A percentile compares a stretch with the other conserved stretches of the same genome.
Evolutionary conservation across 2,797 vertebrate species (phyloP).

Genomic region (Hemibagrus guttatus): DNA sequence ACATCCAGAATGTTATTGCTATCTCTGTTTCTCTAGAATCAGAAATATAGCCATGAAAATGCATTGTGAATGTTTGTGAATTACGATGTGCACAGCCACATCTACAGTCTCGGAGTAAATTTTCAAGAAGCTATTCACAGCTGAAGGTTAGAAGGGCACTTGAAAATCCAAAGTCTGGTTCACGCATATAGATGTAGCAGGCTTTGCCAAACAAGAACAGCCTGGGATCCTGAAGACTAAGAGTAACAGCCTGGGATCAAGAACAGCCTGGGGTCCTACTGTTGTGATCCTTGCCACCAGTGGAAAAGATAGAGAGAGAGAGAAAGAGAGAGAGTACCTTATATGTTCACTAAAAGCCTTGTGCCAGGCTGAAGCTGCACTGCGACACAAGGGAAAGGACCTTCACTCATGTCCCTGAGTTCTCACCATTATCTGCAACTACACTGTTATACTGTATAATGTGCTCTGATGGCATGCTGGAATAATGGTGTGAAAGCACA

Average conservation of each 20-base stretch:
- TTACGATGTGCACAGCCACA: background rate
- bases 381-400: slow-evolving; percentile 43
- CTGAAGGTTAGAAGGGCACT: slow-evolving; percentile 6
- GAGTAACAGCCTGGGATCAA: too few relatives aligned
- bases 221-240: slow-evolving; percentile 33
- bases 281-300: slow-evolving; percentile 37
- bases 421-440: slow-evolving; percentile 20
- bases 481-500: slow-evolving; percentile 8
- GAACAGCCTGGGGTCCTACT: slow-evolving; percentile 44
- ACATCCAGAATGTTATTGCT: background rate
- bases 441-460: slow-evolving; percentile 24
- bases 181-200: background rate
- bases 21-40: background rate
- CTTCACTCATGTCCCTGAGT: slow-evolving; percentile 25
- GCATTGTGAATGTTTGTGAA: background rate
- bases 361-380: slow-evolving; percentile 43
- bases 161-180: background rate
- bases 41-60: background rate
- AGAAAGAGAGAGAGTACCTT: background rate
- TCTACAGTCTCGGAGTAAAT: slow-evolving; percentile 1
- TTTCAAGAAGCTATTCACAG: slow-evolving; percentile 8
- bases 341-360: slow-evolving; percentile 22
- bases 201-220: slow-evolving; percentile 15
- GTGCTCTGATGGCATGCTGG: background rate
- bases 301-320: slow-evolving; percentile 1